Base-by-base conservation (phyloP, 2,797 vertebrate species). In the Acropternis orthonyx region DNA sequence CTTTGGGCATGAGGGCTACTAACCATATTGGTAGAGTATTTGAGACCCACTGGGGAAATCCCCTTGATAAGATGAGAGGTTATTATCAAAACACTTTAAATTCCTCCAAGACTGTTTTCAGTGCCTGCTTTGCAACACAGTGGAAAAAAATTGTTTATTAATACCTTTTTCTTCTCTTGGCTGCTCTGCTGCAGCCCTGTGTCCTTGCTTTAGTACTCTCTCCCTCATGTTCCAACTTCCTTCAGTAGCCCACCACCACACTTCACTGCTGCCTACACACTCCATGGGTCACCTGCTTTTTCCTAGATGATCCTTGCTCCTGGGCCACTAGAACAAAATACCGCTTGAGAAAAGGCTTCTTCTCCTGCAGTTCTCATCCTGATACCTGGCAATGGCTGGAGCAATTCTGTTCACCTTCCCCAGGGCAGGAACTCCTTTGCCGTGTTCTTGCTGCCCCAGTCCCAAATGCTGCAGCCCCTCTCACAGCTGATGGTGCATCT, bases 401-500 rank as follows among this genome's bases (percentile, higher is more conserved):
- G 12, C n/a, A 41, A 10, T 43, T 32, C 23, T 43, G 6, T 56
- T 52, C 3, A 1, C 58, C 19, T 61, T 75, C 24, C 32, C 39
- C 24, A 30, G 48, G 37, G 55, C 55, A 89, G 66, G 28, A 72
- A 14, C 3, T 41, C 28, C 48, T 82, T 30, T 48, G 28, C 46
- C 11, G 9, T 58, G 20, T 5, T 73, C 66, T 36, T 26, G 13
- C 30, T 28, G 22, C 32, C 43, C 49, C 12, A 0, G 23, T 55
- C 52, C 56, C 1, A 0, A 3, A 10, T 9, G 52, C 41, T 49
- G 49, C 49, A 63, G 39, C 37, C 39, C 58, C 37, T 78, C 62
- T 72, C 23, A 2, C 0, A 0, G 43, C 39, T 22, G 14, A 54
- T 7, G 24, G 9, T 41, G n/a, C 2, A 0, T 10, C 23, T 30